Base-by-base conservation (phyloP, 2,113 vertebrate species). In the Tyto alba region DNA sequence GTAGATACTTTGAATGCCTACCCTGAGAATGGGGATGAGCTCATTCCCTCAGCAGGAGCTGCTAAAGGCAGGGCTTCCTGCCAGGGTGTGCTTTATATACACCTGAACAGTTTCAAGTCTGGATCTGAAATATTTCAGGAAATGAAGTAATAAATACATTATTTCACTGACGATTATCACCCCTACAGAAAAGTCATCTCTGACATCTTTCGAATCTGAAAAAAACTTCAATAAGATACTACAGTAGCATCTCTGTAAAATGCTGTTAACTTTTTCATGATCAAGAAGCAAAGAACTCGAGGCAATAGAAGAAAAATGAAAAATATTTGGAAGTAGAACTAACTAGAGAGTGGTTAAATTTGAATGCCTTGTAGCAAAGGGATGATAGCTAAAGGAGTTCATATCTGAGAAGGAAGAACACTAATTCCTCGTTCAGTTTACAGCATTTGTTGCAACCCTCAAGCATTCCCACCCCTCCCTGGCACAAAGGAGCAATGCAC, bases 121-220 rank as follows among this genome's bases (percentile, higher is more conserved):
- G 79, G 76, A 83, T 69, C 63, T 12, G 16, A 95, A 93, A 64
- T n/a, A 57, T 14, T 81, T 89, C 86, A 90, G 76, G 83, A 87
- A 94, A 93, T 90, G 69, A 92, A 86, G 76, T 59, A 89, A 86
- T 77, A 92, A 94, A 88, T 47, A 78, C 52, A 72, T 78, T 64
- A 78, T 72, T 87, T 92, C 81, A 78, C 40, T 60, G 30, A 85
- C 81, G n/a, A 85, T 36, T 64, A 85, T 36, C 81, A 87, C 47
- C 40, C 25, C 38, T 78, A 85, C 21, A 85, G n/a, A 93, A 78
- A 8, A 81, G 75, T 72, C 36, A 25, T 75, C 76, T 71, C 47
- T 64, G 60, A 64, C 53, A 85, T 60, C 45, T 75, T 5, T 32
- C 43, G 47, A 87, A 56, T 52, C 36, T 72, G 48, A 72, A 43